Evolutionary conservation across 1,140 invertebrate genomes (phyloP).

Genomic region (Cryptotermes secundus): DNA sequence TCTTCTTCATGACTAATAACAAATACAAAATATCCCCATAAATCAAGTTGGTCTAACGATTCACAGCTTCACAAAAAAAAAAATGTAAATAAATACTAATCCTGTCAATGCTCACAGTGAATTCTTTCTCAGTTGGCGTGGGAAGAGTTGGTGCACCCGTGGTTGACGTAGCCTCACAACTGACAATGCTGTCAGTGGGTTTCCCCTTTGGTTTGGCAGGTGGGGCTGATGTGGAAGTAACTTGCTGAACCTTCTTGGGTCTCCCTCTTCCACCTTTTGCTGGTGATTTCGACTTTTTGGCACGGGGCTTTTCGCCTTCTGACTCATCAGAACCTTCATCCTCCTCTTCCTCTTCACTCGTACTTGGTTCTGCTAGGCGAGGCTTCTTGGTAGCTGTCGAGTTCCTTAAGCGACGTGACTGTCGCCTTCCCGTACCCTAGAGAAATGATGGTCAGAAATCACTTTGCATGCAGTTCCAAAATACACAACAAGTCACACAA

Average conservation of each 20-base stretch:
- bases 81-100: not conserved
- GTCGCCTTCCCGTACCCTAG: not conserved
- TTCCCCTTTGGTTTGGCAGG: not conserved
- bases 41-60: no score
- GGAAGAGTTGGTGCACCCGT: conserved; percentile 15
- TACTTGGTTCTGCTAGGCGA: conserved; percentile 31
- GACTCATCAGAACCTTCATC: conserved; percentile 49
- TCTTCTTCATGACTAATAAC: no score
- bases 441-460: not conserved
- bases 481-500: no score
- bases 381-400: conserved; percentile 47
- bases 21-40: no score
- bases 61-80: no score
- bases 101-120: conserved; percentile 23
- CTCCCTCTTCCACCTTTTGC: not conserved
- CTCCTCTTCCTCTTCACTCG: conserved; percentile 47
- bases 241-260: not conserved
- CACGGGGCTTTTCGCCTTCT: conserved; percentile 38
- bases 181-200: conserved; percentile 42
- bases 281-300: not conserved
- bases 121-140: conserved; percentile 33
- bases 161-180: conserved; percentile 32
- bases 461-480: no score
- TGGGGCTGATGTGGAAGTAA: not conserved
- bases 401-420: conserved; percentile 47